These are phyloP conservation scores for Caradrina kadenii DNA, from an alignment of 2,888 invertebrate species.

Conservation along the genomic window DNA sequence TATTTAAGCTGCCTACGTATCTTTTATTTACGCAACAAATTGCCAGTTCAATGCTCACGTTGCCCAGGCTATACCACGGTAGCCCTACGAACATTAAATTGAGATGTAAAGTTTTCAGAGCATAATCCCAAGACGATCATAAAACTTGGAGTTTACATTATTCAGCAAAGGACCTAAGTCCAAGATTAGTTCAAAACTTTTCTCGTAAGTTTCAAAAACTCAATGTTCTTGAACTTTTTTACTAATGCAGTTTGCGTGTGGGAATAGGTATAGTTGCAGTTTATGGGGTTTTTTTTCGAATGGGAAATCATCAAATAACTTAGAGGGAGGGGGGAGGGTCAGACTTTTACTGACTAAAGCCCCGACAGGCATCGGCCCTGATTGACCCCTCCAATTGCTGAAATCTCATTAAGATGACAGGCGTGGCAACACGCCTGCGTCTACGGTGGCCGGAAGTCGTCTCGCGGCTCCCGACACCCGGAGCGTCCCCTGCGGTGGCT, in stretches of 20 bases:
- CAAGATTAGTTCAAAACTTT: conserved; percentile 45
- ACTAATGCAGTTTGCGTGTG: conserved; percentile 46
- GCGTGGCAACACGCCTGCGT: too few relatives aligned
- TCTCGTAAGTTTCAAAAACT: conserved; percentile 23
- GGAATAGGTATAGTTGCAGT: conserved; percentile 19
- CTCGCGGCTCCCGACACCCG: too few relatives aligned
- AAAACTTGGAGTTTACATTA: conserved; percentile 33
- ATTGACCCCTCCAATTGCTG: too few relatives aligned
- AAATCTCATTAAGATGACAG: too few relatives aligned
- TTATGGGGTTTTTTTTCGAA: too few relatives aligned
- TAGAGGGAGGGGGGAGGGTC: too few relatives aligned
- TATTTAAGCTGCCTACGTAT: conserved; percentile 9
- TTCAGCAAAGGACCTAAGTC: conserved; percentile 14
- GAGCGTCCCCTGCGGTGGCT: too few relatives aligned
- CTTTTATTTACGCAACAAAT: conserved; percentile 21
- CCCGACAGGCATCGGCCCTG: too few relatives aligned
- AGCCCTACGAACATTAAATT: conserved; percentile 33
- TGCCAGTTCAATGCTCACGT: conserved; percentile 8
- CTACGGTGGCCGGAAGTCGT: too few relatives aligned
- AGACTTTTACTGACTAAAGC: too few relatives aligned
- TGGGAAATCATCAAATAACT: too few relatives aligned
- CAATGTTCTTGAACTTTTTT: conserved; percentile 20
- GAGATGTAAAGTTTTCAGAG: conserved; percentile 41
- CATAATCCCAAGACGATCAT: conserved; percentile 24
- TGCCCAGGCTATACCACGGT: conserved; percentile 1